These are phyloP conservation scores for Sclerodermus sp. DNA, from an alignment of 2,888 invertebrate genomes.

Conservation along the genomic window DNA sequence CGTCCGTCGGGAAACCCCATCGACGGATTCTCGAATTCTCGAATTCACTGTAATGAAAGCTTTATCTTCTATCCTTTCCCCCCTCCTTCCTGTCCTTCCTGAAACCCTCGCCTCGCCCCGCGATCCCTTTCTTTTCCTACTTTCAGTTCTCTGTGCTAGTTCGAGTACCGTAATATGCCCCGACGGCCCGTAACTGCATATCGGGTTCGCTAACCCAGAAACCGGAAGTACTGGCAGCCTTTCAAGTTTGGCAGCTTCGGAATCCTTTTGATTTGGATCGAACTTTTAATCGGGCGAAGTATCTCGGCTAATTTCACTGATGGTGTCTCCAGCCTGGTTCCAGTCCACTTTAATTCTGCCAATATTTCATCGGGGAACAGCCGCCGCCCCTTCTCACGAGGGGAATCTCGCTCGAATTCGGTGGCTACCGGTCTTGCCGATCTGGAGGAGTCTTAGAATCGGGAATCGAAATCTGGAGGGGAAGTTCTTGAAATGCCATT, in stretches of 20 bases:
- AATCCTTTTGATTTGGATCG: constrained; percentile 34
- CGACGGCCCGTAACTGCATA: constrained; percentile 13
- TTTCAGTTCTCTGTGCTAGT: not conserved
- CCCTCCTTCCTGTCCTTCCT: not conserved
- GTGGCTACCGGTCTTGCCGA: too few relatives aligned
- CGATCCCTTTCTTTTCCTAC: not conserved
- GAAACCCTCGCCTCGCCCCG: not conserved
- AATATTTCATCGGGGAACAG: too few relatives aligned
- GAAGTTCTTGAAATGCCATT: too few relatives aligned
- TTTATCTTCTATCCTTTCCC: constrained; percentile 7
- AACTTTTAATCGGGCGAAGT: constrained; percentile 21
- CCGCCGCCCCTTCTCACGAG: too few relatives aligned
- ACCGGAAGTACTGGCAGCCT: constrained; percentile 35
- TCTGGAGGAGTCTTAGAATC: too few relatives aligned
- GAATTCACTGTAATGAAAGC: constrained; percentile 34
- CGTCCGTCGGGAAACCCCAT: constrained; percentile 17
- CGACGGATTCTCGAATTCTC: constrained; percentile 27
- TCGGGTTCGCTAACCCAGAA: constrained; percentile 35
- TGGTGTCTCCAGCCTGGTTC: not conserved
- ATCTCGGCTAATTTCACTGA: constrained; percentile 20
- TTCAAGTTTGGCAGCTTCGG: constrained; percentile 32
- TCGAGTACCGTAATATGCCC: constrained; percentile 11
- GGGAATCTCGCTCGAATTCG: too few relatives aligned
- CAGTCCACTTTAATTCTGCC: too few relatives aligned
- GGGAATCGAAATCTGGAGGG: too few relatives aligned